Evolutionary conservation across 2,888 invertebrate genomes (phyloP).

Genomic region (Tenthredo notha): DNA sequence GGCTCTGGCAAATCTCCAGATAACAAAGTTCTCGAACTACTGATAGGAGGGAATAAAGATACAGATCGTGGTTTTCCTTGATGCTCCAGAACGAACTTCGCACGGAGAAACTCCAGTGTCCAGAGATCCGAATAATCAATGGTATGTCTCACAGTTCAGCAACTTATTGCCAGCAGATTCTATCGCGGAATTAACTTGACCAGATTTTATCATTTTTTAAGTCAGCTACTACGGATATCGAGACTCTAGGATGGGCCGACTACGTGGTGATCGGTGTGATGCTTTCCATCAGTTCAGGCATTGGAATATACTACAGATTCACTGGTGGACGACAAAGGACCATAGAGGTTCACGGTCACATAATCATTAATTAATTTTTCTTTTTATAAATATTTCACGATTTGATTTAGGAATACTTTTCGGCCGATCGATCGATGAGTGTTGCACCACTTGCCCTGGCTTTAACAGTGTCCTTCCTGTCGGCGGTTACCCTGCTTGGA

Average conservation of each 20-base stretch:
- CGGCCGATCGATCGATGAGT: constrained; percentile 83
- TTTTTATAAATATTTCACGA: background rate
- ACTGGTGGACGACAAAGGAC: constrained; percentile 94
- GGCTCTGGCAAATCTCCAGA: background rate
- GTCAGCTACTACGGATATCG: constrained; percentile 31
- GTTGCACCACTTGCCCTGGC: constrained; percentile 91
- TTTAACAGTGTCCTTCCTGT: constrained; percentile 95
- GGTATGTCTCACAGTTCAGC: background rate
- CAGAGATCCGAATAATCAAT: background rate
- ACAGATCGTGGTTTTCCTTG: background rate
- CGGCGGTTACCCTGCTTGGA: constrained; percentile 94
- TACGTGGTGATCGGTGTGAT: constrained; percentile 88
- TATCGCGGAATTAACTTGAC: background rate
- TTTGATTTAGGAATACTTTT: constrained; percentile 87
- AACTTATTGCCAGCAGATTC: too few species aligned
- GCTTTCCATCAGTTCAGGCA: constrained; percentile 86
- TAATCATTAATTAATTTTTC: background rate
- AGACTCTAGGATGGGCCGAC: constrained; percentile 80
- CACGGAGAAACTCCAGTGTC: background rate
- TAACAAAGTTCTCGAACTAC: background rate
- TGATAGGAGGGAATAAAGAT: background rate
- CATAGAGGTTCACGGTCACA: constrained; percentile 81
- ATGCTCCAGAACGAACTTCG: background rate
- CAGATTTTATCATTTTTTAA: constrained; percentile 11
- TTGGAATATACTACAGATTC: constrained; percentile 92